phyloP scores from a whole-genome alignment of 2,888 invertebrate species.

The Linnaemya tessellans region DNA sequence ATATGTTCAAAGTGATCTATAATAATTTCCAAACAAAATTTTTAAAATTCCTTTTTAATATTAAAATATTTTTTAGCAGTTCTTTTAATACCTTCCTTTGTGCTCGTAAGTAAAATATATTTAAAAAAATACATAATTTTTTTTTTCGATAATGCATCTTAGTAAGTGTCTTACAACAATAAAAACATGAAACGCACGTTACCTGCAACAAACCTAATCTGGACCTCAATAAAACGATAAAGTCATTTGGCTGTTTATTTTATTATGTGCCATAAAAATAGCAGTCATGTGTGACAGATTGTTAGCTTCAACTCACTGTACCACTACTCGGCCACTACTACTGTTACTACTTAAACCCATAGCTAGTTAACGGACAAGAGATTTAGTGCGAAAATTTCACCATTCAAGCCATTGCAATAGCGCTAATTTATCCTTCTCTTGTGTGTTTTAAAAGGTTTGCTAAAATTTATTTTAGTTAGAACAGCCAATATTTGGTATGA shows the following conservation, averaged over 20 bases:
- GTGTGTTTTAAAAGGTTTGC: neutral
- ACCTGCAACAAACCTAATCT: slow-evolving; percentile 34
- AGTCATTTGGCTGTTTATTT: slow-evolving; percentile 63
- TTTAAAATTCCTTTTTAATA: neutral
- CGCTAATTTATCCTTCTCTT: slow-evolving; percentile 37
- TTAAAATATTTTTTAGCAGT: neutral
- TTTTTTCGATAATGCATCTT: neutral
- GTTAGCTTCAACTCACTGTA: slow-evolving; percentile 26
- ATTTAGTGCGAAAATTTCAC: slow-evolving; percentile 34
- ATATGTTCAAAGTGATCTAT: too few species aligned
- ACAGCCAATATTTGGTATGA: slow-evolving; percentile 57
- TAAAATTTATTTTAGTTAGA: slow-evolving; percentile 27
- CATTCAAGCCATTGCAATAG: neutral
- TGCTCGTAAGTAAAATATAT: too few species aligned
- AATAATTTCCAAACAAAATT: too few species aligned
- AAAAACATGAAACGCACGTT: neutral
- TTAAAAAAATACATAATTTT: neutral
- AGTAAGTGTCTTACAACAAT: neutral
- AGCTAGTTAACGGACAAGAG: neutral
- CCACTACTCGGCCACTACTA: neutral
- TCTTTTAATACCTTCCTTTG: too few species aligned
- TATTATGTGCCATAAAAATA: slow-evolving; percentile 66
- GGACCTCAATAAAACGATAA: slow-evolving; percentile 62
- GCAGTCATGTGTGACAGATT: slow-evolving; percentile 26
- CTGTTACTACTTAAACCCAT: slow-evolving; percentile 42